Conservation (phyloP, 2,888 invertebrate species). For the Romanomermis culicivorax region DNA sequence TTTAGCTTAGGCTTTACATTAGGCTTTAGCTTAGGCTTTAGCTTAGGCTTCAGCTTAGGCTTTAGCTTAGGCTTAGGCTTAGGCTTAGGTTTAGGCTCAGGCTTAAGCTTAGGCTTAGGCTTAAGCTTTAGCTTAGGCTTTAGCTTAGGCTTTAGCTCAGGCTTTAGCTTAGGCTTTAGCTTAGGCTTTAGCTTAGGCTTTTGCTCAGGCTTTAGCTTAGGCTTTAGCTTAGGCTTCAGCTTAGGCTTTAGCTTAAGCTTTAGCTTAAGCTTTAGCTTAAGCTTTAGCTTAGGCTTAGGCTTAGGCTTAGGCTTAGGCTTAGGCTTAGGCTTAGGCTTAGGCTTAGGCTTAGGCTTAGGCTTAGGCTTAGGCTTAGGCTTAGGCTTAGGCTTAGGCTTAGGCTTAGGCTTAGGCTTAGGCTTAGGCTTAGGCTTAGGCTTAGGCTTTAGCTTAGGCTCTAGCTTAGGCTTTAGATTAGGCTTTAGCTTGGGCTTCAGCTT, state of each 20-base stretch:
- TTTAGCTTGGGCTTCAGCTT: neutral
- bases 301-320: slow-evolving; percentile 3
- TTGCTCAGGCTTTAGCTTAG: neutral
- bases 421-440: neutral
- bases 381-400: slow-evolving; percentile 2
- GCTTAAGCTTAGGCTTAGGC: slow-evolving; percentile 1
- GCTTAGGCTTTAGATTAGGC: neutral
- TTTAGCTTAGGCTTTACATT: neutral
- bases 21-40: too few species aligned
- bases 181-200: slow-evolving; percentile 2
- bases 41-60: too few species aligned
- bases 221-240: neutral
- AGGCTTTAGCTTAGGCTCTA: neutral
- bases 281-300: slow-evolving; percentile 1
- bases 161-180: slow-evolving; percentile 1
- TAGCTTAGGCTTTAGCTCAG: slow-evolving; percentile 1
- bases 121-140: slow-evolving; percentile 1
- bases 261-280: neutral
- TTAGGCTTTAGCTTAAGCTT: neutral
- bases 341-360: slow-evolving; percentile 2
- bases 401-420: slow-evolving; percentile 2
- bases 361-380: slow-evolving; percentile 3
- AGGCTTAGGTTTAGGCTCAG: slow-evolving; percentile 2
- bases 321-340: slow-evolving; percentile 1
- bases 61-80: slow-evolving; percentile 5